phyloP scores from a whole-genome alignment of 2,888 invertebrate genomes.

The Latrodectus elegans region DNA sequence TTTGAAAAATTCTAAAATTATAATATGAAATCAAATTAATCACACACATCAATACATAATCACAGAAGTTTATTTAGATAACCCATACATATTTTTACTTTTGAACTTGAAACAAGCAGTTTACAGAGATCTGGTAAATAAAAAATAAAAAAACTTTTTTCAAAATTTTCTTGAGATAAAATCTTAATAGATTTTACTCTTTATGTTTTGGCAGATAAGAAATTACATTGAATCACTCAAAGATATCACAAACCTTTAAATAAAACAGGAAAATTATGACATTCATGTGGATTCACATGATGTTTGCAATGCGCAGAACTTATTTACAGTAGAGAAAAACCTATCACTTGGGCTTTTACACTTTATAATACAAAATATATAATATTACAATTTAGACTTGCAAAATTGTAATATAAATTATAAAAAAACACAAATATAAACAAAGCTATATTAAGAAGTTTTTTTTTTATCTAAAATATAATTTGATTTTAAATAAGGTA shows the following conservation, averaged over 20 bases:
- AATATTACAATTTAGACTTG: background rate
- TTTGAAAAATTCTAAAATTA: background rate
- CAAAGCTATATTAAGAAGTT: background rate
- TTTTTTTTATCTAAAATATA: background rate
- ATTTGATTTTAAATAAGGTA: background rate
- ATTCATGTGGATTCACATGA: background rate
- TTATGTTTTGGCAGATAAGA: constrained; percentile 4
- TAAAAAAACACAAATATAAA: background rate
- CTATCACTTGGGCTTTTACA: constrained; percentile 41
- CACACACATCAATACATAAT: background rate
- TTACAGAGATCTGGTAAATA: constrained; percentile 10
- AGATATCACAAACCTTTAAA: constrained; percentile 11
- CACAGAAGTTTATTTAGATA: constrained; percentile 41
- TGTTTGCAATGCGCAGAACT: constrained; percentile 42
- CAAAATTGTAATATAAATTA: background rate
- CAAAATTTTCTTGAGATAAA: background rate
- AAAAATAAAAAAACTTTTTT: constrained; percentile 11
- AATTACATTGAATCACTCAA: constrained; percentile 1
- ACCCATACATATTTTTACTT: constrained; percentile 53
- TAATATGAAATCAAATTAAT: background rate
- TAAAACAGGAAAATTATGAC: background rate
- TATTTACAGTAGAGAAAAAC: constrained; percentile 49
- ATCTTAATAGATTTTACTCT: background rate
- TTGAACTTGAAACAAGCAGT: constrained; percentile 46
- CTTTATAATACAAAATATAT: background rate